Evolutionary conservation across 2,113 vertebrate species (phyloP), one percentile per base, ranked within the genome.

Genomic region (Pimephales promelas): DNA sequence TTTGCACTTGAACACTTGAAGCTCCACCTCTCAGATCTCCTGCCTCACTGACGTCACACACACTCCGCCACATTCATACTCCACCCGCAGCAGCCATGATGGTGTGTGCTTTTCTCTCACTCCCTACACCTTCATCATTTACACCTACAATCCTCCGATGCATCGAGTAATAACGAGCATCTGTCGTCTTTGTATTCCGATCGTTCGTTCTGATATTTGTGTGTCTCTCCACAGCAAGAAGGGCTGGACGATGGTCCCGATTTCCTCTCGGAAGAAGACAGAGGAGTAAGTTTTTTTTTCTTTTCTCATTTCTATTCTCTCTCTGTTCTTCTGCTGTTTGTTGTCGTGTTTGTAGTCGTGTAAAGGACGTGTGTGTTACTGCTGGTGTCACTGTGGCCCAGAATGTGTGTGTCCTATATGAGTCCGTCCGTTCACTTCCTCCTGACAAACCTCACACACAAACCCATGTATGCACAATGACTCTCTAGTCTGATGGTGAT

Each of bases 211-310:
- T 86, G 66, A 85, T 43, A 28, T 59, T 6, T 87, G 87, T 87
- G 36, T 81, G 64, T 87, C 22, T 89, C 43, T 92, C 81, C 79
- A 84, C 90, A 92, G 93, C 96, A 98, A 96, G 97, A 99, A 97
- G 97, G 97, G 93, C 95, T 96, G 95, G 97, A 98, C 93, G 97
- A 98, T 90, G 97, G 97, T 95, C 97, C 97, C 90, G 97, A 99
- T 96, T 99, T 99, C 93, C 97, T 99, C 88, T 97, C 97, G 61
- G 97, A 98, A 87, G 97, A 98, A 92, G 97, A 99, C 93, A 95
- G 97, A 90, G 97, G 97, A 89, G 97, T 99, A 94, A 98, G 97
- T 97, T 93, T 61, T 88, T 59, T 31, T n/a, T 84, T 64, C 74
- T 43, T 64, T 75, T 6, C 66, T 71, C 9, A 45, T 77, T 61